Base-by-base conservation (phyloP, 92 coral and sea anemone genomes). In the Metridium senile region DNA sequence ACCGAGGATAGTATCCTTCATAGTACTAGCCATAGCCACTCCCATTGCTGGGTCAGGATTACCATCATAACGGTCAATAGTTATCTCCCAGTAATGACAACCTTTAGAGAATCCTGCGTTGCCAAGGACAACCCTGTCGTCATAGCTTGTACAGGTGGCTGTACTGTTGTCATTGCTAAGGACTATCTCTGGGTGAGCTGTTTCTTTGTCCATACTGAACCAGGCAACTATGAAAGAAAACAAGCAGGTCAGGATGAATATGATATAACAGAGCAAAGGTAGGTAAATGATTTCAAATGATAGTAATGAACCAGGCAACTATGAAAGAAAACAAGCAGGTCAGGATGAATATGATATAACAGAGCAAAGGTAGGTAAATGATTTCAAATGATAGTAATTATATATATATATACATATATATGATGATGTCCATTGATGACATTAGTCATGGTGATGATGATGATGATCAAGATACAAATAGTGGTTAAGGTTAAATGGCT, bases 41-140 rank as follows among this genome's bases (percentile, higher is more conserved):
- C 98, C 98, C 72, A 94, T 88, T 22, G 98, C 98, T 0, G 98
- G 98, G 61, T 94, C 98, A 25, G 98, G 98, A 80, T 94, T 94
- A 81, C 98, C 94, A 65, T 90, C 92, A 49, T 94, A 94, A 22
- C 93, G 89, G 80, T 94, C 97, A 67, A 94, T 87, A 39, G 98
- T 94, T 72, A 94, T 89, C 63, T 94, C 98, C 98, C 98, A 94
- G 35, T 94, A 94, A 70, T 94, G 98, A 43, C 85, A 83, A 21
- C 98, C 98, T 66, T 92, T 88, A 3, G 98, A 90, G 77, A 94
- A 94, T 6, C 98, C 98, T 53, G 94, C 91, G 72, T 88, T 85
- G 45, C 98, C 98, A 21, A 94, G 91, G 18, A 94, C 98, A 74
- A 94, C 98, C 33, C 94, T 86, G 77, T 94, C 97, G 19, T 94